phyloP scores from a whole-genome alignment of 2,113 vertebrate genomes.

The Chaetorhynchus papuensis region DNA sequence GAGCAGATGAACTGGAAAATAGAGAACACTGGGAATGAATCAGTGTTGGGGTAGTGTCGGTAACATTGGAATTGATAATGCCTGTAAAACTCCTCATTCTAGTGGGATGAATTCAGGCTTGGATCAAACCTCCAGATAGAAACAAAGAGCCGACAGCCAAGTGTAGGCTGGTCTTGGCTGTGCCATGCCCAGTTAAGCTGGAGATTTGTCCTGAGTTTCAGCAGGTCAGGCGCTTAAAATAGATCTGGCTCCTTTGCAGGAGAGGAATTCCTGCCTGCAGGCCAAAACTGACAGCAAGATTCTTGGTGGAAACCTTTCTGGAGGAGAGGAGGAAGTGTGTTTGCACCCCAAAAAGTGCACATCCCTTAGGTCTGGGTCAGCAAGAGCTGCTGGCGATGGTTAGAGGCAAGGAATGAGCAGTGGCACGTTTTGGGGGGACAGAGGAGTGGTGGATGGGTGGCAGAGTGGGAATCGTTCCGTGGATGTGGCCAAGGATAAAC shows the following conservation, averaged over 20 bases:
- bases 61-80: not conserved
- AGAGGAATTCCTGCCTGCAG: not conserved
- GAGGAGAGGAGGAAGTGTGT: not conserved
- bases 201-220: not conserved
- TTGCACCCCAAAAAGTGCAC: fast-evolving
- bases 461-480: not conserved
- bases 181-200: not conserved
- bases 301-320: not conserved
- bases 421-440: not conserved
- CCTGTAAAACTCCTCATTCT: not conserved
- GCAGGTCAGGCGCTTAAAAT: not conserved
- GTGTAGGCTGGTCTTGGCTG: not conserved
- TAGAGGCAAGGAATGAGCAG: not conserved
- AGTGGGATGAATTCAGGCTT: not conserved
- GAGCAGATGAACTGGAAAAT: not conserved
- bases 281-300: not conserved
- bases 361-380: not conserved
- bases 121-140: not conserved
- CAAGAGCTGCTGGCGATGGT: not conserved
- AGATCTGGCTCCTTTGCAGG: not conserved
- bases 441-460: not conserved
- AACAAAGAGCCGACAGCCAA: not conserved
- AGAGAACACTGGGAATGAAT: not conserved
- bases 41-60: not conserved
- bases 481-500: not conserved